Base-by-base conservation (phyloP, 2,797 vertebrate species). In the Podargus strigoides region DNA sequence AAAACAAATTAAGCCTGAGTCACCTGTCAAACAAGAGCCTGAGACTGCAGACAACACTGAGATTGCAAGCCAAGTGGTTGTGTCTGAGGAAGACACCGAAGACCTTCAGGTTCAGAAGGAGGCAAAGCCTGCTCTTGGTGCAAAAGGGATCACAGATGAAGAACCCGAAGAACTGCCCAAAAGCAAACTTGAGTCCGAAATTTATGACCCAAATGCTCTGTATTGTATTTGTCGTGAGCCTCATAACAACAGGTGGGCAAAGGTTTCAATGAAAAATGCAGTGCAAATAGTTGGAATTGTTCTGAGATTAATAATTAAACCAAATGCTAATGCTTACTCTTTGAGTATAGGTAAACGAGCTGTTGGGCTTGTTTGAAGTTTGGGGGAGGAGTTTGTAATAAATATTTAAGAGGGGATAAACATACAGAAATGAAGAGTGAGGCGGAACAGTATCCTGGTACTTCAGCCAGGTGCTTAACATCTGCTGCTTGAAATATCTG, bases 151-250 rank as follows among this genome's bases (percentile, higher is more conserved):
- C 41, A 23, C 95, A 52, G 96, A 94, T 9, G 87, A 96, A 78
- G 93, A 89, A 20, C 83, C 96, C 0, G 93, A 95, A 34, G 95
- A 94, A 4, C 14, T 44, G 4, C 89, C 89, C 87, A 97, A 97
- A 75, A 96, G 69, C 53, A 97, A 98, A 83, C 98, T 97, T 0
- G 98, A 99, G 18, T 98, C 96, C 10, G 98, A 98, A 78, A 98
- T 97, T 39, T 98, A 98, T 3, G 98, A 99, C 92, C 97, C 98
- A 18, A 98, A 97, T 14, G 96, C 98, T 12, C 91, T 99, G 12
- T 99, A 98, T 83, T 99, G 98, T 96, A 98, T 99, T 84, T 99
- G 99, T 95, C 98, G 97, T 17, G 98, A 99, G 93, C 98, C 98
- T 67, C 98, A 98, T 62, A 98, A 98, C 91, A 98, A 99, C 96